Base-by-base conservation (phyloP, 2,113 vertebrate genomes). In the Microtus richardsoni region DNA sequence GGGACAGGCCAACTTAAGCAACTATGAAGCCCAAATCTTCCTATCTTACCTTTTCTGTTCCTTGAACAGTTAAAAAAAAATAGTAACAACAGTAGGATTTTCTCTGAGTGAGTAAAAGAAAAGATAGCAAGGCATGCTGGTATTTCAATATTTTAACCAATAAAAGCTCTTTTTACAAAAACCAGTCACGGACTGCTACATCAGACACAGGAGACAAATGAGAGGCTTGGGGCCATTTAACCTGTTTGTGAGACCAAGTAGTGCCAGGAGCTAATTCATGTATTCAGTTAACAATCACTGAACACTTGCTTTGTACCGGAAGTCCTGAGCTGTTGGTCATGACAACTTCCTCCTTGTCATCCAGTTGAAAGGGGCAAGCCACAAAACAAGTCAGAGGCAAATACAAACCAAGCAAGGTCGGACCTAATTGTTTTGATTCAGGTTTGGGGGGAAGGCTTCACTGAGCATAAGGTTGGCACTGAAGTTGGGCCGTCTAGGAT, bases 71-170 rank as follows among this genome's bases (percentile, higher is more conserved):
- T 33, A 71, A 64, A 68, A 82, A 82, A 62, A 7, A 70, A 58
- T 13, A 66, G 28, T 30, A 13, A 26, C 13, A 68, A 33, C 2
- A 12, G 28, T 66, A 66, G 11, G 64, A 66, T 66, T 66, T 66
- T 66, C 64, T 66, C 64, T 66, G 64, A 66, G 26, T 9, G 94
- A 96, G 92, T 84, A 93, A 79, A 74, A 28, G 22, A 10, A 87
- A 70, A 39, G 36, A 3, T 52, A 88, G 47, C 28, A 88, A 60
- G 49, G 71, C 87, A 70, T 54, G 13, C 33, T 28, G 14, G 8
- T 66, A 91, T 85, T 90, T 95, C 58, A 77, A 36, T 73, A 64
- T 16, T 96, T 95, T 16, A 24, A 62, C 47, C 39, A 93, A 75
- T 28, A 58, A 90, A 90, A 49, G 0, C 49, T 94, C 44, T 93